Evolutionary conservation across 2,888 invertebrate genomes (phyloP), one percentile per base, ranked within the genome.

Genomic region (Actias luna): DNA sequence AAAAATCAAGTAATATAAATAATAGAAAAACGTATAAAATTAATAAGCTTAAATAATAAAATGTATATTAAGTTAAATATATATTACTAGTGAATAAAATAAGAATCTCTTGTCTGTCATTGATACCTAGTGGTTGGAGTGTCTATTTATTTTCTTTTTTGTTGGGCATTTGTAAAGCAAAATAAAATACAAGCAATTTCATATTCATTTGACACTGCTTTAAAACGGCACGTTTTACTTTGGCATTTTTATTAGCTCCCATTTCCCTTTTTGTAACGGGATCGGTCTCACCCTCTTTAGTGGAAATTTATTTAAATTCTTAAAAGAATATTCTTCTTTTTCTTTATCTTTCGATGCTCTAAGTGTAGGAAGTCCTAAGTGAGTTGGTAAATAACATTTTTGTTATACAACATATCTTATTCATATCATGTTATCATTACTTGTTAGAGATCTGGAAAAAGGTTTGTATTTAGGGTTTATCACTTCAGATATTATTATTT

Each of bases 281-380:
- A 92, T 79, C 78, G 75, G 69, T 65, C 76, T 73, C 80, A 74
- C 84, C 83, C 81, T 79, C 81, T 80, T 78, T 74, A 82, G 75
- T 79, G 80, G 76, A 82, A 85, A 88, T 88, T 88, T 91, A 91
- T 92, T 92, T 88, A 89, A 92, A 91, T 91, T 88, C 85, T 82
- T 82, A 76, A 82, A 85, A 80, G 84, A 83, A 85, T 82, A 84
- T 83, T 85, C 79, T 74, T 29, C 42, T 76, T 78, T 82, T 79
- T 78, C 79, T 83, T 80, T 78, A 78, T 80, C 72, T 80, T 80
- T 71, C 75, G 75, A 69, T 69, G 69, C 72, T 79, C 68, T 68
- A 74, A 69, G 75, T 75, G 76, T 74, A 71, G 80, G 82, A 85
- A 84, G 78, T 78, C 77, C 82, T 84, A 80, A 87, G 78, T 82